A percentile compares a stretch with the other conserved stretches of the same genome.
Conservation (phyloP, 2,797 vertebrate genomes). For the Sciurus carolinensis region DNA sequence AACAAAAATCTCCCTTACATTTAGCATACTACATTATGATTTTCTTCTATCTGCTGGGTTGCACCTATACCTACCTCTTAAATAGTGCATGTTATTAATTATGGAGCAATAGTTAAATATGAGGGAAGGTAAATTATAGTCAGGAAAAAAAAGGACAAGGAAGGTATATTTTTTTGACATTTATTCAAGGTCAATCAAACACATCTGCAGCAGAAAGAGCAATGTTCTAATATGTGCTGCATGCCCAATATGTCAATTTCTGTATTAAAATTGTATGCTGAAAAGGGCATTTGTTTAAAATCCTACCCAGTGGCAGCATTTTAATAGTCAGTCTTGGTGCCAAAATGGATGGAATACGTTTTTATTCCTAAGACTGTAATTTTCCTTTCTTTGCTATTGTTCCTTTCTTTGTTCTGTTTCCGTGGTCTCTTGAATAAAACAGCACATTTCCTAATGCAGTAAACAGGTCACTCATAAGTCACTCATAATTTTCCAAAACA, state of each 20-base stretch:
- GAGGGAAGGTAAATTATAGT: constrained; percentile 61
- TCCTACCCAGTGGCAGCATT: constrained; percentile 60
- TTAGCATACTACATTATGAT: background rate
- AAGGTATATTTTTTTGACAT: constrained; percentile 79
- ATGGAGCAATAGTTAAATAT: constrained; percentile 66
- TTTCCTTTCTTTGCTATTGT: constrained; percentile 41
- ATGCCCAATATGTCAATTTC: constrained; percentile 81
- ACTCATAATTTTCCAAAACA: constrained; percentile 58
- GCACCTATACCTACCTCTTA: constrained; percentile 24
- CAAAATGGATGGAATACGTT: constrained; percentile 59
- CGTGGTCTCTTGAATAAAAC: constrained; percentile 53
- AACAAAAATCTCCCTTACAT: background rate
- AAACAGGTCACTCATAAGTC: constrained; percentile 68
- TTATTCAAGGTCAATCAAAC: constrained; percentile 83
- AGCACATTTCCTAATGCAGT: background rate
- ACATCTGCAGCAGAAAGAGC: constrained; percentile 79
- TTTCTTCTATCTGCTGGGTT: constrained; percentile 50
- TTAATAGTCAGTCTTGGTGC: constrained; percentile 71
- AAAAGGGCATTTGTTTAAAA: constrained; percentile 82
- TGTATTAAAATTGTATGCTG: constrained; percentile 75
- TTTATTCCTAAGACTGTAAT: constrained; percentile 74
- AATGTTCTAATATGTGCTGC: constrained; percentile 66
- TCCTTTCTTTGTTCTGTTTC: constrained; percentile 56
- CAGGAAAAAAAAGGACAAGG: constrained; percentile 69
- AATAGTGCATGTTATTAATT: constrained; percentile 38